Evolutionary conservation across 2,888 invertebrate species (phyloP).

Genomic region (Caprella mutica): DNA sequence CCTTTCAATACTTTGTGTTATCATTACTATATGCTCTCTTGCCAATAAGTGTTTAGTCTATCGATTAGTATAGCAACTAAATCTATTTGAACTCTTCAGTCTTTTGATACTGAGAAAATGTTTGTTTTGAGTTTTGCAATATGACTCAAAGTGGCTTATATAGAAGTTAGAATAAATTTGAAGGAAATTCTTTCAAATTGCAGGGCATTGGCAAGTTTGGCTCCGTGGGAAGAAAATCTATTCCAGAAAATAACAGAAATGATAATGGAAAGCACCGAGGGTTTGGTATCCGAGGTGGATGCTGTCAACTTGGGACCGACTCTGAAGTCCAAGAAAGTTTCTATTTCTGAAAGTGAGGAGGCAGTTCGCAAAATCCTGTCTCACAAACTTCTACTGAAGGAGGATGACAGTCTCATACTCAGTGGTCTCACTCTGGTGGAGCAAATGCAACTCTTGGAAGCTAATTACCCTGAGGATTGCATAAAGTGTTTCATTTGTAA

Average conservation of each 20-base stretch:
- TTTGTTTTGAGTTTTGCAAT: no score
- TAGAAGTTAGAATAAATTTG: no score
- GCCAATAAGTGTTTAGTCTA: no score
- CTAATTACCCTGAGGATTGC: conserved; percentile 1
- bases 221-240: background rate
- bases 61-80: no score
- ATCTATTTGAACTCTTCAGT: no score
- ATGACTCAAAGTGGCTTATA: no score
- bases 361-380: background rate
- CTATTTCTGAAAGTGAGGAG: background rate
- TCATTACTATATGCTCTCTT: no score
- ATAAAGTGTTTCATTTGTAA: conserved; percentile 9
- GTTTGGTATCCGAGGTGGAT: background rate
- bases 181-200: background rate
- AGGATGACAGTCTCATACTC: conserved; percentile 1
- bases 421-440: background rate
- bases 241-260: background rate
- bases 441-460: background rate
- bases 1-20: no score
- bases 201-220: background rate
- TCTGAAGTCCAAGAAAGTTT: background rate
- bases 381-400: background rate
- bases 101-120: no score
- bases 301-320: conserved; percentile 1
- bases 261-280: background rate